Base-by-base conservation (phyloP, 2,113 vertebrate species). In the Delphinus delphis region DNA sequence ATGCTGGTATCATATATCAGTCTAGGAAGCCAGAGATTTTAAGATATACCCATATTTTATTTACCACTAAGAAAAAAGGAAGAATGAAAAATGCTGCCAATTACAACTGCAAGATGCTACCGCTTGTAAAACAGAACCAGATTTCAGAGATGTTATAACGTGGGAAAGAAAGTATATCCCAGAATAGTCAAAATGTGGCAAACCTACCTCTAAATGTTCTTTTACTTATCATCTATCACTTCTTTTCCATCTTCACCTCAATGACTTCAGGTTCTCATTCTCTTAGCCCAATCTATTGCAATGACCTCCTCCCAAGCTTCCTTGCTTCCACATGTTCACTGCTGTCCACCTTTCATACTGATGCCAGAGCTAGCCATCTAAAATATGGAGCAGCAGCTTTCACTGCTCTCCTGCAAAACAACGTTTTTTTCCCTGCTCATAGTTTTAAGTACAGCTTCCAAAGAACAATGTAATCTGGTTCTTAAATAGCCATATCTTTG, bases 21-120 rank as follows among this genome's bases (percentile, higher is more conserved):
- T 73, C 10, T 70, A 94, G 79, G 47, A 80, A 82, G n/a, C 11
- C 58, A 95, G 0, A 65, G 31, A 74, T 77, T 76, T 93, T 81
- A 82, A 92, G 65, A 95, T 92, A 36, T 8, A 68, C 25, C 63
- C 89, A 55, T 94, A 94, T 92, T 88, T 80, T 94, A 68, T 41
- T 11, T 58, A 41, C 53, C 44, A 92, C 31, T 47, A 84, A 84
- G 55, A 38, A 82, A 62, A 67, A 81, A 47, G 13, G 60, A 81
- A 47, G 17, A 82, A 90, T 41, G 15, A 62, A 95, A 90, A 95
- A 73, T 8, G 74, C 36, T 83, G 33, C 41, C 26, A 68, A 38
- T n/a, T 88, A 94, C 53, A 93, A 81, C 25, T 26, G 1, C 28
- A 88, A 90, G 41, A 92, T 33, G 33, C 17, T 53, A 76, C 9